Evolutionary conservation across 2,888 invertebrate species (phyloP), one percentile per base, ranked within the genome.

Genomic region (Mythimna impura): DNA sequence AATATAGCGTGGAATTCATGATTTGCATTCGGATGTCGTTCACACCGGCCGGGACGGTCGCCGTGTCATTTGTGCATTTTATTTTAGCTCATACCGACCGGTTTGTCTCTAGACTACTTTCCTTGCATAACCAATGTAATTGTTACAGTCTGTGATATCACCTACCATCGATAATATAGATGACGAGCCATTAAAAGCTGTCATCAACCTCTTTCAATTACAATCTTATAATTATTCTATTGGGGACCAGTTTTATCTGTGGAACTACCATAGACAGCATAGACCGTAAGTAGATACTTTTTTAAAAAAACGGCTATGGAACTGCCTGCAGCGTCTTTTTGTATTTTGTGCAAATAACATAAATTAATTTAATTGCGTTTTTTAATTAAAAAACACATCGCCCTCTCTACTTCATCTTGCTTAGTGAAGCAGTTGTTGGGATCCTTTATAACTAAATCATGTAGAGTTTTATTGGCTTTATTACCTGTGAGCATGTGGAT

Each of bases 81-180:
- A 85, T 83, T 86, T 82, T 65, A 81, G 73, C 78, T 66, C 73
- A 43, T 52, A 60, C 60, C 71, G 77, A 89, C 89, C 90, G 89
- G 90, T 90, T 88, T 79, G 69, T 40, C 34, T 71, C 80, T 76
- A 69, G 73, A 77, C 81, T 77, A 80, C 81, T 81, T 86, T 84
- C 75, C 81, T 90, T 90, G 89, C 88, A 81, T 90, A 90, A 90
- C 72, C 70, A 78, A 70, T 80, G 86, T 89, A 88, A 89, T 89
- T 88, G 86, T 85, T 71, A 81, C 81, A 73, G 77, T 73, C 73
- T 58, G 74, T 75, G 78, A 82, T 88, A 82, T 82, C 77, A 78
- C 75, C 81, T 76, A 36, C 62, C 66, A 80, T 78, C 57, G 70
- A 78, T 79, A 82, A 82, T 68, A 58, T 61, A 76, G 72, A 58